Percentiles rank a stretch among this genome's conserved stretches.
phyloP scores from a whole-genome alignment of 1,140 invertebrate species.

The Leptonema lineaticorne region DNA sequence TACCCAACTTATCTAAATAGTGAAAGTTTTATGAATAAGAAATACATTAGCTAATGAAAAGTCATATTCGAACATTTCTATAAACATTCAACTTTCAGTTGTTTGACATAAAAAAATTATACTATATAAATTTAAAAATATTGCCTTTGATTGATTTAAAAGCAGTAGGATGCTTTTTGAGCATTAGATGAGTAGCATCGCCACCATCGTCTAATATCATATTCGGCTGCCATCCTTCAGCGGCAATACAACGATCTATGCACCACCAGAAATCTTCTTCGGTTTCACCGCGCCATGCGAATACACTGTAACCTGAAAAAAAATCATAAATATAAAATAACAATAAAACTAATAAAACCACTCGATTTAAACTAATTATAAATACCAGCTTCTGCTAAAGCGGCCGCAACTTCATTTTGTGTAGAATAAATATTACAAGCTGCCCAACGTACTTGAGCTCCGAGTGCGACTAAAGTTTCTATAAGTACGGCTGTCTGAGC shows the following conservation, averaged over 20 bases:
- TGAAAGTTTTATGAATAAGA: no score
- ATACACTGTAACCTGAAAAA: slow-evolving; percentile 72
- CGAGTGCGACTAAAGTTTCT: slow-evolving; percentile 87
- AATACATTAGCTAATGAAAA: no score
- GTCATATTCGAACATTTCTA: no score
- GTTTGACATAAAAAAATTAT: no score
- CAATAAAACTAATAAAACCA: not conserved
- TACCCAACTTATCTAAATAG: no score
- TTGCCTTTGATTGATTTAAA: slow-evolving; percentile 96
- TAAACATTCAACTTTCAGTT: no score
- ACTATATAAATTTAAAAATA: no score
- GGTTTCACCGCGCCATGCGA: slow-evolving; percentile 94
- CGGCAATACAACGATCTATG: slow-evolving; percentile 90
- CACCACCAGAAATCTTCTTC: slow-evolving; percentile 99
- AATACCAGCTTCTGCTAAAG: slow-evolving; percentile 79
- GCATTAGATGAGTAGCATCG: slow-evolving; percentile 94
- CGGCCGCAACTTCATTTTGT: slow-evolving; percentile 98
- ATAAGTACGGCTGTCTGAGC: slow-evolving; percentile 96
- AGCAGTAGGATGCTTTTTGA: slow-evolving; percentile 93
- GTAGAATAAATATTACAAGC: slow-evolving; percentile 99
- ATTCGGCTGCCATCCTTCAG: slow-evolving; percentile 96
- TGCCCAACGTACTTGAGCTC: slow-evolving; percentile 91
- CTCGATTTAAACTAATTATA: not conserved
- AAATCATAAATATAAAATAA: not conserved
- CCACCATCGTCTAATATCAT: slow-evolving; percentile 98